Conservation (phyloP, 2,797 vertebrate genomes). For the Vireo griseus region DNA sequence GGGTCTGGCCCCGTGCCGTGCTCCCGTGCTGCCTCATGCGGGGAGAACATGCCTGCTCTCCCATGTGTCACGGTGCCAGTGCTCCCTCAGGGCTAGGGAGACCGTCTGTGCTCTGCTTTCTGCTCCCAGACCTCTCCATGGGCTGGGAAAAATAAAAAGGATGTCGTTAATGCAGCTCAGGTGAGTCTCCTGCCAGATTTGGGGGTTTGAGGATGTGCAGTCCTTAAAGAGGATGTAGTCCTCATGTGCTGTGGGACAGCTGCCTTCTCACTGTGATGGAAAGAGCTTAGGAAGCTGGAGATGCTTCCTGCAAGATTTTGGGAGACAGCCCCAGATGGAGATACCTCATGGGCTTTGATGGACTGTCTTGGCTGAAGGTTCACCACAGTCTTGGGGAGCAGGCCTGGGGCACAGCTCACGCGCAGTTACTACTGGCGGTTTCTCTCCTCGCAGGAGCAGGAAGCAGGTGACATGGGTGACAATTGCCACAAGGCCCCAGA, state of each 20-base stretch:
- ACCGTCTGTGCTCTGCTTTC: background rate
- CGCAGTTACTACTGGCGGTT: rapidly evolving
- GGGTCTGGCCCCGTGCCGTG: rapidly evolving
- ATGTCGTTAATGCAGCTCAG: background rate
- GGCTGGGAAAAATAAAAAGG: background rate
- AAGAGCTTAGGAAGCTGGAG: background rate
- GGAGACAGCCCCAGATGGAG: background rate
- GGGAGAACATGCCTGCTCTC: background rate
- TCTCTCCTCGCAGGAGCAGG: background rate
- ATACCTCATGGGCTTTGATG: background rate
- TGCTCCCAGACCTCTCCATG: background rate
- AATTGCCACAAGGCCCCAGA: background rate
- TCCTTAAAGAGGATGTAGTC: background rate
- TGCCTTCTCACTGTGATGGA: rapidly evolving
- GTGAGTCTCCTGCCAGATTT: background rate
- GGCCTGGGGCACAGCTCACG: rapidly evolving
- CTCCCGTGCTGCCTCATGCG: rapidly evolving
- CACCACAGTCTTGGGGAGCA: background rate
- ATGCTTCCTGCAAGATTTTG: background rate
- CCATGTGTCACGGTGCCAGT: rapidly evolving
- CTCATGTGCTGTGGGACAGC: rapidly evolving
- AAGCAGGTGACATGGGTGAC: background rate
- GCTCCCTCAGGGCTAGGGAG: rapidly evolving
- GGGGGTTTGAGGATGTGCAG: rapidly evolving
- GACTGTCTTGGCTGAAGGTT: background rate